Base-by-base conservation (phyloP, 2,113 vertebrate species). In the Origma solitaria region DNA sequence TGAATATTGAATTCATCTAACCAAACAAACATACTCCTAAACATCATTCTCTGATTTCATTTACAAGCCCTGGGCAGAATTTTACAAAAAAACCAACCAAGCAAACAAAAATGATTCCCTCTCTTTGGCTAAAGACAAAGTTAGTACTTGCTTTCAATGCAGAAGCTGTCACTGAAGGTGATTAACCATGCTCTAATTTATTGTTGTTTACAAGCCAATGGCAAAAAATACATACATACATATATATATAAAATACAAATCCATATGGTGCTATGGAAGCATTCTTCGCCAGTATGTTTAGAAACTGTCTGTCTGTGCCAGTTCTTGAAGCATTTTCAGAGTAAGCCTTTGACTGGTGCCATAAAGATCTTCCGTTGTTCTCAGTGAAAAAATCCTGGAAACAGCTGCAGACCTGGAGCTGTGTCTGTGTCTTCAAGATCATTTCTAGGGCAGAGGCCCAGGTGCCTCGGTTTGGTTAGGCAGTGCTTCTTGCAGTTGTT, bases 221-320 rank as follows among this genome's bases (percentile, higher is more conserved):
- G 64, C 35, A 90, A 87, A 86, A 91, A 42, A 53, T 50, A 71
- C 64, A 69, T 37, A 31, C 60, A 49, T 82, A 3, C 53, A 19
- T 49, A 72, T 38, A 71, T 51, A 58, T 62, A 42, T 78, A 45
- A 79, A 1, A 21, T 92, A 83, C 27, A 49, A 77, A 86, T 66
- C 94, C 92, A 96, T 95, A 78, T 82, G 88, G 88, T 68, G 77
- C 76, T 81, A 64, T n/a, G 62, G 66, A 94, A 91, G 60, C 69
- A 28, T 60, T 92, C 71, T 56, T 92, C 61, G 88, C 72, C 79
- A 58, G 45, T 54, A 70, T 83, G 83, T 82, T 90, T 96, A 92
- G 88, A 88, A 92, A 88, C 60, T 40, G 77, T 81, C 61, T 94
- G 4, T 76, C 80, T 71, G 65, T 92, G 88, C 88, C 80, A 95